These are phyloP conservation scores for Luffia ferchaultella DNA, from an alignment of 2,888 invertebrate species.

Conservation along the genomic window DNA sequence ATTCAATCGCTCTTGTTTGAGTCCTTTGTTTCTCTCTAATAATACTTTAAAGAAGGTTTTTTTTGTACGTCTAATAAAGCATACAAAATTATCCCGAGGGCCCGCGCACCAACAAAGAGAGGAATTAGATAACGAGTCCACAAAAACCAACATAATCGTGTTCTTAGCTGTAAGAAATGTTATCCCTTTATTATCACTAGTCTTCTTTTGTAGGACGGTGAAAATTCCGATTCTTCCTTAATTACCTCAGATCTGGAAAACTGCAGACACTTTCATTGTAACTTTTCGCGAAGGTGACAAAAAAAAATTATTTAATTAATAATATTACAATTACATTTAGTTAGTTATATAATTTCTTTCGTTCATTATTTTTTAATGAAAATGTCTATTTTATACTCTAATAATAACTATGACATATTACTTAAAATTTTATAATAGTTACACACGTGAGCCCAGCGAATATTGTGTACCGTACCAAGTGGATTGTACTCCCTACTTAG, in stretches of 20 bases:
- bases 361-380: too few relatives aligned
- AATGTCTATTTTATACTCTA: too few relatives aligned
- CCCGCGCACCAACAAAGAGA: conserved; percentile 25
- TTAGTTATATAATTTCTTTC: too few relatives aligned
- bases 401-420: too few relatives aligned
- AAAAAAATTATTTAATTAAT: too few relatives aligned
- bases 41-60: conserved; percentile 11
- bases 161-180: conserved; percentile 15
- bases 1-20: neutral
- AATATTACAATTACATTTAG: too few relatives aligned
- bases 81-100: conserved; percentile 25
- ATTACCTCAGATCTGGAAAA: neutral
- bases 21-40: conserved; percentile 5
- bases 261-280: neutral
- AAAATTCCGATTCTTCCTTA: neutral
- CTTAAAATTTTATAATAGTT: too few relatives aligned
- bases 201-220: conserved; percentile 5
- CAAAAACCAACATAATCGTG: conserved; percentile 27
- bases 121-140: conserved; percentile 29
- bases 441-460: too few relatives aligned
- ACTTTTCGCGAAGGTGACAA: neutral
- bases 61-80: conserved; percentile 19
- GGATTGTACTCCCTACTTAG: too few relatives aligned
- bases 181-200: conserved; percentile 10
- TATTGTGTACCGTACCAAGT: too few relatives aligned